Percentiles rank a stretch among this genome's conserved stretches.
Conservation (phyloP, 2,888 invertebrate species). For the Heliothis peltigera region DNA sequence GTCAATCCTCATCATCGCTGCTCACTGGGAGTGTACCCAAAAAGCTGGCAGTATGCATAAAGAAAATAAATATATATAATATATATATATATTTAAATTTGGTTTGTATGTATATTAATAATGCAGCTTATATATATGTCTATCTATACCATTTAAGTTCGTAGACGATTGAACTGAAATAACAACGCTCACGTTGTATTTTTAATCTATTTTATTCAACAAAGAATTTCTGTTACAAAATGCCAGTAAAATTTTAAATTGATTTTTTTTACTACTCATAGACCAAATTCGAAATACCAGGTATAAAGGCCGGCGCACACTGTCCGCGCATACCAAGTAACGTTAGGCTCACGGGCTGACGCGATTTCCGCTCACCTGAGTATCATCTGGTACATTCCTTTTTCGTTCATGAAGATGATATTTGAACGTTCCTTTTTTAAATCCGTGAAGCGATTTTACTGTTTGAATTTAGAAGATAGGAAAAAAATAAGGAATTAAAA, state of each 20-base stretch:
- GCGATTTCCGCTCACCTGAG: constrained; percentile 75
- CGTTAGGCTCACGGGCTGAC: constrained; percentile 75
- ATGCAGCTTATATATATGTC: too few relatives aligned
- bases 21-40: too few relatives aligned
- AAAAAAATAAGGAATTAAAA: not conserved
- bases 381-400: constrained; percentile 68
- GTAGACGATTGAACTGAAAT: too few relatives aligned
- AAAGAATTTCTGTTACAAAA: constrained; percentile 32
- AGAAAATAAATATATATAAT: too few relatives aligned
- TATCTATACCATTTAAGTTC: too few relatives aligned
- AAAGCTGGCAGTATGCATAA: too few relatives aligned
- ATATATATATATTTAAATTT: too few relatives aligned
- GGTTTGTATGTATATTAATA: too few relatives aligned
- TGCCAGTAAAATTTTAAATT: constrained; percentile 22
- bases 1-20: too few relatives aligned
- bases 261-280: constrained; percentile 52
- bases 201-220: too few relatives aligned
- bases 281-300: constrained; percentile 56
- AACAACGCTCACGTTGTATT: too few relatives aligned
- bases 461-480: not conserved
- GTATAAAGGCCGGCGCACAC: constrained; percentile 64
- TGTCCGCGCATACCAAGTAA: constrained; percentile 76
- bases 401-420: constrained; percentile 46
- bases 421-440: constrained; percentile 30
- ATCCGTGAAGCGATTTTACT: not conserved